Percentiles rank a stretch among this genome's conserved stretches.
phyloP scores from a whole-genome alignment of 2,113 vertebrate species.

The Pachycephala philippinensis region DNA sequence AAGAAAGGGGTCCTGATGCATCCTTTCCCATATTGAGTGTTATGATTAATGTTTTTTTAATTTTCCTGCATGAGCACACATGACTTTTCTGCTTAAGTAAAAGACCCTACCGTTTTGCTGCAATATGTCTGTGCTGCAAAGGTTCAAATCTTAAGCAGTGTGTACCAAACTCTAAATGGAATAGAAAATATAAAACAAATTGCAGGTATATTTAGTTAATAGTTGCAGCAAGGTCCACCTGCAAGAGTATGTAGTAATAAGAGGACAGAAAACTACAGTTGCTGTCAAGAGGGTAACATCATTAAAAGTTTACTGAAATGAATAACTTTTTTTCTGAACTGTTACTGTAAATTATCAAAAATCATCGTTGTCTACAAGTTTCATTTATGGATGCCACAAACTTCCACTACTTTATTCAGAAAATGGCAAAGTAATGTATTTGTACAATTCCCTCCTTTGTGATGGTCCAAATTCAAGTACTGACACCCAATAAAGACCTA shows the following conservation, averaged over 20 bases:
- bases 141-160: not conserved
- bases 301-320: not conserved
- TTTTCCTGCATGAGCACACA: not conserved
- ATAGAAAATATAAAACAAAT: not conserved
- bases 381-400: not conserved
- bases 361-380: not conserved
- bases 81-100: not conserved
- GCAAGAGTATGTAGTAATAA: not conserved
- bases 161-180: not conserved
- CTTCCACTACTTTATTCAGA: not conserved
- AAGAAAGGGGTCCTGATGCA: not conserved
- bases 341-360: not conserved
- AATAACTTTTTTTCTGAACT: not conserved
- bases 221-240: not conserved
- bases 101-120: not conserved
- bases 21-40: not conserved
- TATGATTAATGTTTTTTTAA: not conserved
- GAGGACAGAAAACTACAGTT: not conserved
- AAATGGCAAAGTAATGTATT: not conserved
- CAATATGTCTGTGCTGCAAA: not conserved
- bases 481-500: not conserved
- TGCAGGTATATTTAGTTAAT: not conserved
- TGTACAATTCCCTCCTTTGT: not conserved
- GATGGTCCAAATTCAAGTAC: not conserved
- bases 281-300: not conserved